phyloP scores from a whole-genome alignment of 1,140 invertebrate species.

The Neuroterus valhalla region DNA sequence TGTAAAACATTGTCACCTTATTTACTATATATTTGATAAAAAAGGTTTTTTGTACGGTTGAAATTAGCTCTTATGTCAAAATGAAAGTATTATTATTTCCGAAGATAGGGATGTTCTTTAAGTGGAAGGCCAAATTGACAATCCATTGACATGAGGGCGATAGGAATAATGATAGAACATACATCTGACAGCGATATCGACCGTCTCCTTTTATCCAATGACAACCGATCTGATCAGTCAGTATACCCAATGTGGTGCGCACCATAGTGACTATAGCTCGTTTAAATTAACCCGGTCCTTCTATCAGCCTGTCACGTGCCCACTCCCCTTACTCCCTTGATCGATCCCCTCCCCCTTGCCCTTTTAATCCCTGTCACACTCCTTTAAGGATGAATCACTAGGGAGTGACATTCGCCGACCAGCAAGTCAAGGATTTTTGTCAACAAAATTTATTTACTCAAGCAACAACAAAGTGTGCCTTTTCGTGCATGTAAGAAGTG shows the following conservation, averaged over 20 bases:
- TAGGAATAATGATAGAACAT: conserved; percentile 41
- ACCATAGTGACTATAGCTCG: conserved; percentile 33
- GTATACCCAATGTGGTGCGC: conserved; percentile 26
- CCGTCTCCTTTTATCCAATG: conserved; percentile 40
- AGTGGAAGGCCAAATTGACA: conserved; percentile 34
- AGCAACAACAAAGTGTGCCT: too few species aligned
- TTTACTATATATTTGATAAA: too few species aligned
- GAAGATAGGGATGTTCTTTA: background rate
- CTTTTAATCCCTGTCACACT: conserved; percentile 37
- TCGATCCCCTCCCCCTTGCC: conserved; percentile 26
- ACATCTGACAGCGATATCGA: conserved; percentile 43
- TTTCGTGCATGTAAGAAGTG: too few species aligned
- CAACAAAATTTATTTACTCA: conserved; percentile 5
- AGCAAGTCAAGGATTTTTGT: conserved; percentile 11
- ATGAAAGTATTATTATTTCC: background rate
- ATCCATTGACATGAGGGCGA: conserved; percentile 43
- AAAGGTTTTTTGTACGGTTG: too few species aligned
- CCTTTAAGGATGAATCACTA: conserved; percentile 45
- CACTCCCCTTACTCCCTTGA: conserved; percentile 22
- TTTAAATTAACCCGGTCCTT: conserved; percentile 51
- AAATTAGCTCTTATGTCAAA: background rate
- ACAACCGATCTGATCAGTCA: conserved; percentile 44
- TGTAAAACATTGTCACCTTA: too few species aligned
- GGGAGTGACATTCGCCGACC: conserved; percentile 33
- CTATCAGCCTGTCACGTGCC: conserved; percentile 37